A percentile compares a stretch with the other conserved stretches of the same genome.
These are phyloP conservation scores for Cacajao melanocephalus DNA, from an alignment of 2,797 vertebrate genomes.

Conservation along the genomic window DNA sequence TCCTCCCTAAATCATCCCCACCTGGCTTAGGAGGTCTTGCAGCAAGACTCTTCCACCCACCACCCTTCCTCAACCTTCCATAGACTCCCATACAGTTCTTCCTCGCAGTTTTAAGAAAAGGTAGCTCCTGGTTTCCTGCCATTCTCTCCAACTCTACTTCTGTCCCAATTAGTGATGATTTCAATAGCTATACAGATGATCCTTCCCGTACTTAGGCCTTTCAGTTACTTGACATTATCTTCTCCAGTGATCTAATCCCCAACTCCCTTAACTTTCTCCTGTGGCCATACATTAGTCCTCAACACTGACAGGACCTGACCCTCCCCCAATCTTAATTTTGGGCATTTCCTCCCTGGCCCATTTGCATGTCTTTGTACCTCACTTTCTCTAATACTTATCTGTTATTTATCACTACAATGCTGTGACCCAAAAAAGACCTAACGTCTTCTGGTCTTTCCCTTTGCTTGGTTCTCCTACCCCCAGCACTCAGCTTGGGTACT, in stretches of 20 bases:
- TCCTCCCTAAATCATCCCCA: not conserved
- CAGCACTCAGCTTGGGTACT: not conserved
- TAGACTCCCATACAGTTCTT: not conserved
- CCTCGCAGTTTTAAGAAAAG: accelerated
- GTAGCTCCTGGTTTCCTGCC: not conserved
- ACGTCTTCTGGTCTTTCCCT: not conserved
- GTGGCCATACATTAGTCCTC: not conserved
- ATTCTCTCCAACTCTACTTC: not conserved
- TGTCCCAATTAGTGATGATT: not conserved
- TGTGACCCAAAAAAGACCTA: not conserved
- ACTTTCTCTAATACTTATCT: not conserved
- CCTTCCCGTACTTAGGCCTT: not conserved
- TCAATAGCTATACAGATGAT: not conserved
- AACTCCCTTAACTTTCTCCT: too few species aligned
- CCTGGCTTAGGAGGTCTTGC: not conserved
- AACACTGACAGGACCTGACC: not conserved
- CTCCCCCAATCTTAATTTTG: not conserved
- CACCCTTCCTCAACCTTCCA: accelerated
- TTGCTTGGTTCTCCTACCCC: not conserved
- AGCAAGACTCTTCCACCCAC: accelerated
- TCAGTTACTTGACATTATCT: not conserved
- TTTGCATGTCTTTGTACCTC: not conserved
- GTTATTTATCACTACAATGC: too few species aligned
- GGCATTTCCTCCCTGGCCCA: not conserved
- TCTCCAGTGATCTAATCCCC: not conserved